phyloP scores from a whole-genome alignment of 2,888 invertebrate genomes.

The Acleris sparsana region DNA sequence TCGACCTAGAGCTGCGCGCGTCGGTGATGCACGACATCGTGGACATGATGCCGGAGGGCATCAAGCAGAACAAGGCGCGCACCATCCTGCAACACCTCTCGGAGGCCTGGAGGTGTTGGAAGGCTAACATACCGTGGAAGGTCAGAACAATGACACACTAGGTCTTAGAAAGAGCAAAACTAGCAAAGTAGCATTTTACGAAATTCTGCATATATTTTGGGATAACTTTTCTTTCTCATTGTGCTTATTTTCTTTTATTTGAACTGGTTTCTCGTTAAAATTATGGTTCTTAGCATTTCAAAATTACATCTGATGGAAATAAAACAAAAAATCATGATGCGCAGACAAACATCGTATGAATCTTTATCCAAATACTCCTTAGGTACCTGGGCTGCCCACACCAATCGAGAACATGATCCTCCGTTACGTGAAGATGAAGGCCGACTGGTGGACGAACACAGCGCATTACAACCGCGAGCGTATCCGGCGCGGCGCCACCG shows the following conservation, averaged over 20 bases:
- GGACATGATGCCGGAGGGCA: constrained; percentile 99
- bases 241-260: too few relatives aligned
- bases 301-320: too few relatives aligned
- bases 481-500: constrained; percentile 99
- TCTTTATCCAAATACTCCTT: constrained; percentile 1
- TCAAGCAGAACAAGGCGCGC: constrained; percentile 99
- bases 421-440: constrained; percentile 99
- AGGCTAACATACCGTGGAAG: constrained; percentile 99
- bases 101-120: constrained; percentile 99
- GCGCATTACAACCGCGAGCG: constrained; percentile 99
- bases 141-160: constrained; percentile 62
- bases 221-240: too few relatives aligned
- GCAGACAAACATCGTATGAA: background rate
- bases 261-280: too few relatives aligned
- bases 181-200: too few relatives aligned
- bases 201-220: too few relatives aligned
- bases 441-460: constrained; percentile 99
- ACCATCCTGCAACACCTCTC: constrained; percentile 99
- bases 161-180: too few relatives aligned
- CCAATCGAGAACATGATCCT: constrained; percentile 99
- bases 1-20: constrained; percentile 98
- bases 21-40: constrained; percentile 99
- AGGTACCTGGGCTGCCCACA: constrained; percentile 98
- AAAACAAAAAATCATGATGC: too few relatives aligned
- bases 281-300: too few relatives aligned